Percentiles rank a stretch among this genome's conserved stretches.
phyloP scores from a whole-genome alignment of 2,888 invertebrate species.

The Dolichopus griseipennis region DNA sequence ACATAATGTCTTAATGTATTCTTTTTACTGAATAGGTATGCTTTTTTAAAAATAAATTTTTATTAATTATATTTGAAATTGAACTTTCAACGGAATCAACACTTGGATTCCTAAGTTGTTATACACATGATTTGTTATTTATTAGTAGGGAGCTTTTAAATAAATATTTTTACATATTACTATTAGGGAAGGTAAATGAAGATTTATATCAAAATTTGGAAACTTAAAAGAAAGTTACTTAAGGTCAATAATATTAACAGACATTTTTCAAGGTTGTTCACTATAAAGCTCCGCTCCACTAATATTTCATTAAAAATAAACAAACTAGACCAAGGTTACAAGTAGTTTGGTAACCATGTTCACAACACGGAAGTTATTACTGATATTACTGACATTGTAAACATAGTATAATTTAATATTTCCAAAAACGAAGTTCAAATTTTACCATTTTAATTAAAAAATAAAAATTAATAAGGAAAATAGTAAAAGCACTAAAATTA shows the following conservation, averaged over 20 bases:
- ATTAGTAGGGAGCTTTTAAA: no score
- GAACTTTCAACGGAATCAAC: no score
- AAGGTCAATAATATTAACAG: background rate
- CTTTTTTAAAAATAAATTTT: no score
- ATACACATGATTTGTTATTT: no score
- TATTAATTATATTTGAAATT: no score
- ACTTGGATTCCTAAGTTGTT: no score
- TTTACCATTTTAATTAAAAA: background rate
- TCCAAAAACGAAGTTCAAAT: background rate
- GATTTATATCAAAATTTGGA: background rate
- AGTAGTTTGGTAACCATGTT: background rate
- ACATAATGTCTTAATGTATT: no score
- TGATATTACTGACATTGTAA: background rate
- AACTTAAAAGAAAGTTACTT: background rate
- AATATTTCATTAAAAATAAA: background rate
- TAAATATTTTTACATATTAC: no score
- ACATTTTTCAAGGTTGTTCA: background rate
- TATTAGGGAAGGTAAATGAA: no score
- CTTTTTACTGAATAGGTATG: no score
- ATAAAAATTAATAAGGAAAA: background rate
- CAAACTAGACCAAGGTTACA: slow-evolving; percentile 2
- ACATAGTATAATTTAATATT: background rate
- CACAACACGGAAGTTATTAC: background rate
- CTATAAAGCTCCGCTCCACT: background rate
- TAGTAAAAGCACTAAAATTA: background rate